Evolutionary conservation across 2,888 invertebrate species (phyloP), one percentile per base, ranked within the genome.

Genomic region (Rotaria sp.): DNA sequence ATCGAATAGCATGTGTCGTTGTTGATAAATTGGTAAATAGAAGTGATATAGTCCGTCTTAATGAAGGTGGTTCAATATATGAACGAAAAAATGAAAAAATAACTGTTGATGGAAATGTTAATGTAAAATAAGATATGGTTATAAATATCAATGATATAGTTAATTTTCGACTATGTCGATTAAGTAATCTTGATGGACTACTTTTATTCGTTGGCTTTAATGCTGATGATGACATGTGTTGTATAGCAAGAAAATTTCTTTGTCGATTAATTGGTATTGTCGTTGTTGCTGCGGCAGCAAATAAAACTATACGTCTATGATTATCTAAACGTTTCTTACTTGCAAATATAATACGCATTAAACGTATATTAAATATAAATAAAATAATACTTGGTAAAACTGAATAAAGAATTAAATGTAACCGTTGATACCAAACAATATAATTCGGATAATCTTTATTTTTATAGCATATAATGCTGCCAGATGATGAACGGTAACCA

Each of bases 131-230:
- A 5, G 45, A 80, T 41, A 80, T 45, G 1, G 80, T 80, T 26
- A 80, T 45, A 80, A 80, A 80, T 80, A 80, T 80, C 21, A 80
- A 80, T 13, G 80, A 80, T 0, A 80, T 45, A 1, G 80, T 80
- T 80, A 80, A 45, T 80, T 80, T 80, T 80, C 80, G 45, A 80
- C 80, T 80, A 80, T 80, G 80, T n/a, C n/a, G 80, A 45, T 80
- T 45, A 1, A 80, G 8, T 45, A 45, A 80, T n/a, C 80, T 24
- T 45, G 80, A 4, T 13, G 80, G 26, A 45, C 13, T n/a, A 45
- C 15, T 80, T 41, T 11, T 41, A n/a, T 80, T 80, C 5, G n/a
- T 7, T 21, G 15, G 41, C n/a, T 21, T 45, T 13, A 45, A 45
- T n/a, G 13, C 10, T 15, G 45, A 8, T 21, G 35, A 21, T 15